Conservation (phyloP, 2,113 vertebrate genomes). For the Psittacara wagleri region DNA sequence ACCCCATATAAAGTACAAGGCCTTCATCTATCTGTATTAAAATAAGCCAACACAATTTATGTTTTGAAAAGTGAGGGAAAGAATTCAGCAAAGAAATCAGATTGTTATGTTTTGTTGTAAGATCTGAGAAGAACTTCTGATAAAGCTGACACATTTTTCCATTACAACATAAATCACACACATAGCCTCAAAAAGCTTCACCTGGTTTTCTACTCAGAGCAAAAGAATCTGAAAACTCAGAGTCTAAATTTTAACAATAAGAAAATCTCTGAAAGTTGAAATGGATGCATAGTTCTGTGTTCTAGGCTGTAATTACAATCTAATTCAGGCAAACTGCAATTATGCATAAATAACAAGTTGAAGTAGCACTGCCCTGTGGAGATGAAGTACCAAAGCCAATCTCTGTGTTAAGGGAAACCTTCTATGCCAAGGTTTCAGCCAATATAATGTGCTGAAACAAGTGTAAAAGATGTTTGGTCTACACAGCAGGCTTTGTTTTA, state of each 20-base stretch:
- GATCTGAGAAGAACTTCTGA: neutral
- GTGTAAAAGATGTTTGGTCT: neutral
- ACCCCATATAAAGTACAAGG: constrained; percentile 18
- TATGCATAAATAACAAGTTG: constrained; percentile 21
- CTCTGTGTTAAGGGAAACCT: neutral
- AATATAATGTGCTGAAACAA: neutral
- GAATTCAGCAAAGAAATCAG: neutral
- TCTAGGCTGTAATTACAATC: constrained; percentile 34
- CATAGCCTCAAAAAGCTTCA: neutral
- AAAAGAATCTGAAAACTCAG: neutral
- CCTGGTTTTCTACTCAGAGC: neutral
- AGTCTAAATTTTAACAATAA: neutral
- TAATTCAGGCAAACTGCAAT: constrained; percentile 40
- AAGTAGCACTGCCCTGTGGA: neutral
- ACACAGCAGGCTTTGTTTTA: neutral
- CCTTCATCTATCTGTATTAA: neutral
- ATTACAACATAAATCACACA: neutral
- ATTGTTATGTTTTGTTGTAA: neutral
- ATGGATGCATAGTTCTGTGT: neutral
- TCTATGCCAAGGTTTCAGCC: neutral
- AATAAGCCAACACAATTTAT: neutral
- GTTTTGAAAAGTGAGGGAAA: neutral
- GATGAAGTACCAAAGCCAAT: neutral
- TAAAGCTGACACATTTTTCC: neutral
- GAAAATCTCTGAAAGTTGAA: neutral